These are phyloP conservation scores for Atlantisia rogersi DNA, from an alignment of 2,113 vertebrate species.

Conservation along the genomic window DNA sequence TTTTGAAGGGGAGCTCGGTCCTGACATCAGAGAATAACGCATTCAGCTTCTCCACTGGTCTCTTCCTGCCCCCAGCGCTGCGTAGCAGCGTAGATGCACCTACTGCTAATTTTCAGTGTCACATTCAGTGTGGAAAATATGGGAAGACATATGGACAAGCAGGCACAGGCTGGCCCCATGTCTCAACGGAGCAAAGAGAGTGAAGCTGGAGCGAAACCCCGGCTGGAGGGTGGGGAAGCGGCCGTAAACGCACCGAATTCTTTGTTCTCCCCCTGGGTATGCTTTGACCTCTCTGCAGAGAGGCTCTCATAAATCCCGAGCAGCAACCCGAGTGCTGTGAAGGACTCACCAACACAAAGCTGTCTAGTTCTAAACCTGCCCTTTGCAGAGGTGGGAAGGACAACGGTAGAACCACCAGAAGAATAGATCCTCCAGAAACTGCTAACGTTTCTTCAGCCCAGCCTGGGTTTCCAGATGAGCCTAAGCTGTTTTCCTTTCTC, in stretches of 20 bases:
- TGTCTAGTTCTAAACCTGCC: neutral
- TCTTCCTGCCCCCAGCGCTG: fast-evolving
- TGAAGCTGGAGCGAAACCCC: neutral
- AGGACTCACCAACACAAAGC: neutral
- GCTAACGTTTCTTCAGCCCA: neutral
- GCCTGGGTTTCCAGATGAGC: neutral
- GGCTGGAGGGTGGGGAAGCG: neutral
- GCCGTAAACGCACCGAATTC: neutral
- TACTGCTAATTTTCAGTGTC: neutral
- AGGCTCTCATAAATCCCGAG: neutral
- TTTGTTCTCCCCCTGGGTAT: neutral
- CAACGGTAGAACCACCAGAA: neutral
- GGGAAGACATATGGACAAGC: neutral
- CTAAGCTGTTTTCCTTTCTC: neutral
- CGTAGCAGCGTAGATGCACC: neutral
- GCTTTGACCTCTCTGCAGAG: neutral
- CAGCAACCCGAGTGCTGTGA: neutral
- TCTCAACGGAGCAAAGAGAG: neutral
- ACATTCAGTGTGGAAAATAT: no score
- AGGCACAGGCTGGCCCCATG: neutral
- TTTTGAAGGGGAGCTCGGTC: neutral
- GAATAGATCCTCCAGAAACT: neutral
- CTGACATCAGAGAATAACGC: neutral
- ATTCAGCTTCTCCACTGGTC: neutral
- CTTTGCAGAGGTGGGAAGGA: neutral